phyloP scores from a whole-genome alignment of 2,888 invertebrate species.

The Aspidiotus destructor region DNA sequence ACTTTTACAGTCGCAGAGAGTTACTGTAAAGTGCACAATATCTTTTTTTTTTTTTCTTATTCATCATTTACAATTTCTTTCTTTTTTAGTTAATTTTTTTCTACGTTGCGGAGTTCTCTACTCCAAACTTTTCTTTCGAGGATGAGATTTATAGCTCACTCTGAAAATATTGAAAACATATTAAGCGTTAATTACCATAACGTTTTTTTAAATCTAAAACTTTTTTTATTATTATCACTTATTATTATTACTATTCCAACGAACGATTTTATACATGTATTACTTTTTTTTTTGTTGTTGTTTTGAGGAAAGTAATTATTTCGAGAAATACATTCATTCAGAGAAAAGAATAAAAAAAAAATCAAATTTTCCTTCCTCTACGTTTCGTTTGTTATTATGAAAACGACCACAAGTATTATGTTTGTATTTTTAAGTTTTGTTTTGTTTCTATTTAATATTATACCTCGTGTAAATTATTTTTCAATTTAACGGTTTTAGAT shows the following conservation, averaged over 20 bases:
- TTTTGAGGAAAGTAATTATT: slow-evolving; percentile 21
- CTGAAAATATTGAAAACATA: too few relatives aligned
- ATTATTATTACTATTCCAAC: not conserved
- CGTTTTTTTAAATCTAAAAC: not conserved
- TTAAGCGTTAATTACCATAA: too few relatives aligned
- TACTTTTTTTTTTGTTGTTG: slow-evolving; percentile 17
- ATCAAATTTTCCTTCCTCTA: too few relatives aligned
- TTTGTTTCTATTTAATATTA: slow-evolving; percentile 24
- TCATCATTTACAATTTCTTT: slow-evolving; percentile 1
- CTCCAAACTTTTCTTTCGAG: not conserved
- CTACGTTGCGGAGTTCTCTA: not conserved
- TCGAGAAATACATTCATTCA: not conserved
- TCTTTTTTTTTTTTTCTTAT: not conserved
- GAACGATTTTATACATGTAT: not conserved
- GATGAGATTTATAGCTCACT: not conserved
- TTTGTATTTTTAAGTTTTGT: slow-evolving; percentile 25
- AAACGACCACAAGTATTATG: slow-evolving; percentile 24
- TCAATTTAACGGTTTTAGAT: slow-evolving; percentile 30
- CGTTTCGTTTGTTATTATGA: not conserved
- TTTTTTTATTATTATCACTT: not conserved
- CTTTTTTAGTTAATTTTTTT: not conserved
- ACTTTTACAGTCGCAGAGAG: not conserved
- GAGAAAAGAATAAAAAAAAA: too few relatives aligned
- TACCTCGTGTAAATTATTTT: slow-evolving; percentile 28
- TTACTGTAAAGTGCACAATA: not conserved